Evolutionary conservation across 2,113 vertebrate species (phyloP), one percentile per base, ranked within the genome.

Genomic region (Trichomycterus rosablanca): DNA sequence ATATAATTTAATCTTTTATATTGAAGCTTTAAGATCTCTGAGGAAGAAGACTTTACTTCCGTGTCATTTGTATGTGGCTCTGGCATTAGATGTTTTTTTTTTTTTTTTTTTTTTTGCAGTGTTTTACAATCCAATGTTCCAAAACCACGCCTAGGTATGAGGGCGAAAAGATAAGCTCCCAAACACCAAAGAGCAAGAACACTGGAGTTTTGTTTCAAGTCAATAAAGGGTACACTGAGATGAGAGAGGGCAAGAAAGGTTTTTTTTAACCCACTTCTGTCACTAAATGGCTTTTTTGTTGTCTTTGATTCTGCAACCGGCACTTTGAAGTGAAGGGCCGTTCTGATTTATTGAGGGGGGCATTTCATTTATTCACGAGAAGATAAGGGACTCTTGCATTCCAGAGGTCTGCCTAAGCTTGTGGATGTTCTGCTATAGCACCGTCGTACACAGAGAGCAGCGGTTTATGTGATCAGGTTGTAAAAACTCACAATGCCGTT

Each of bases 401-500:
- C 64, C 50, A 55, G 37, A 49, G 20, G 30, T 39, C 16, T 42
- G 56, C 34, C 48, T 52, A 32, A 24, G 28, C 49, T 44, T 42
- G 34, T 45, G 16, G 53, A 55, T 16, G 26, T 56, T 16, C 55
- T 57, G 19, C 19, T 46, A 30, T 22, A 20, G 15, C 40, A 61
- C 6, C 28, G 18, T 34, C 28, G n/a, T n/a, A n/a, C n/a, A n/a
- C n/a, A n/a, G n/a, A n/a, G n/a, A n/a, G n/a, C n/a, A n/a, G n/a
- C n/a, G n/a, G n/a, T n/a, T n/a, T n/a, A n/a, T n/a, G n/a, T n/a
- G n/a, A n/a, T n/a, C n/a, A n/a, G n/a, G n/a, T n/a, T n/a, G n/a
- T n/a, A n/a, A n/a, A 40, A 32, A 71, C 87, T 83, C 72, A 89
- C 89, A 11, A 89, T 82, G 74, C 89, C 87, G 4, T 90, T 87